A percentile compares a stretch with the other conserved stretches of the same genome.
phyloP scores from a whole-genome alignment of 2,888 invertebrate species.

The Dynastes grantii region DNA sequence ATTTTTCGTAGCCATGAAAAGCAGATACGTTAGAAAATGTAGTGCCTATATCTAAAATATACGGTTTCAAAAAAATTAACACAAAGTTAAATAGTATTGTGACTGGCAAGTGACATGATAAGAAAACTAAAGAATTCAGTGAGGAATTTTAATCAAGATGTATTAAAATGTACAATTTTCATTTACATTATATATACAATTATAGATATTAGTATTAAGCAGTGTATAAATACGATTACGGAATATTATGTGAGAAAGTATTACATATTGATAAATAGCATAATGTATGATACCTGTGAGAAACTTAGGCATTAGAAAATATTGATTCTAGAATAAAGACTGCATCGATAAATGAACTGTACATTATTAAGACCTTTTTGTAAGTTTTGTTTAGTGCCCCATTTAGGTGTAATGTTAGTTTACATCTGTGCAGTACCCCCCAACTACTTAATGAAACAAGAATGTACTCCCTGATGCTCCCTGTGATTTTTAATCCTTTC shows the following conservation, averaged over 20 bases:
- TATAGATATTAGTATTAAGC: slow-evolving; percentile 36
- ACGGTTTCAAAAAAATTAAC: neutral
- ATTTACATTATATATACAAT: slow-evolving; percentile 36
- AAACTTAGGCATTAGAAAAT: slow-evolving; percentile 67
- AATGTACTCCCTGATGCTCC: slow-evolving; percentile 38
- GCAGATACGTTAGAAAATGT: slow-evolving; percentile 1
- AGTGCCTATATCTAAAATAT: slow-evolving; percentile 4
- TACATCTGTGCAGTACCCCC: slow-evolving; percentile 68
- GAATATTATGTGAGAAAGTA: slow-evolving; percentile 42
- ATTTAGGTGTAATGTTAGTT: slow-evolving; percentile 62
- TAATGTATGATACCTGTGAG: slow-evolving; percentile 50
- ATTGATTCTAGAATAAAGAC: slow-evolving; percentile 69
- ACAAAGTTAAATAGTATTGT: neutral
- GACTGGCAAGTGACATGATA: neutral
- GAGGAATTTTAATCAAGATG: slow-evolving; percentile 16
- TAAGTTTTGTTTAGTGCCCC: slow-evolving; percentile 44
- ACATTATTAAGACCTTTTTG: slow-evolving; percentile 51
- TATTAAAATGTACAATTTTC: slow-evolving; percentile 36
- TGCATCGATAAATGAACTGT: slow-evolving; percentile 68
- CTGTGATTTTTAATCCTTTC: slow-evolving; percentile 59
- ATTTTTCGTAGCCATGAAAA: neutral
- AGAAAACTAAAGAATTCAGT: slow-evolving; percentile 30
- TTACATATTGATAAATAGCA: slow-evolving; percentile 45
- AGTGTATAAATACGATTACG: slow-evolving; percentile 37
- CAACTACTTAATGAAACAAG: slow-evolving; percentile 60